phyloP scores from a whole-genome alignment of 2,888 invertebrate genomes.

The Endotricha flammealis region DNA sequence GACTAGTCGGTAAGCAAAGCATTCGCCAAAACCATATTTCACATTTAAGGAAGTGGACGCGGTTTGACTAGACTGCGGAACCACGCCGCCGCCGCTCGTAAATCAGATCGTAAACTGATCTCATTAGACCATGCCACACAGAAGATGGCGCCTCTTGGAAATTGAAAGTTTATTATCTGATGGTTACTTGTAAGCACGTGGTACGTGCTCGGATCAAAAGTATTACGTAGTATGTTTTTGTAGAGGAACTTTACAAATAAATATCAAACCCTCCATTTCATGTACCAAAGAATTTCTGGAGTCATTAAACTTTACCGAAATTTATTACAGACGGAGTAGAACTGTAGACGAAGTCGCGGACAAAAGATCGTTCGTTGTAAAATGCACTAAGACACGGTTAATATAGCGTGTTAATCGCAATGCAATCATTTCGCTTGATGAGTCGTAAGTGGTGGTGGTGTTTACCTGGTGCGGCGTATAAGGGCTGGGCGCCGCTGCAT shows the following conservation, averaged over 20 bases:
- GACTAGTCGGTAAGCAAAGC: background rate
- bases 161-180: slow-evolving; percentile 26
- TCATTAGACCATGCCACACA: slow-evolving; percentile 37
- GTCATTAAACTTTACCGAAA: too few species aligned
- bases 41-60: slow-evolving; percentile 28
- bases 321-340: too few species aligned
- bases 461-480: slow-evolving; percentile 68
- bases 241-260: too few species aligned
- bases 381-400: too few species aligned
- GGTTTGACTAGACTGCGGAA: slow-evolving; percentile 28
- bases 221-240: too few species aligned
- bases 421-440: background rate
- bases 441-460: background rate
- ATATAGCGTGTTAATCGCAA: too few species aligned
- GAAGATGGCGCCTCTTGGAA: slow-evolving; percentile 40
- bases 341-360: too few species aligned
- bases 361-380: too few species aligned
- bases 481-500: slow-evolving; percentile 64
- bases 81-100: slow-evolving; percentile 34
- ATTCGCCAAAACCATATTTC: slow-evolving; percentile 8
- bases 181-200: background rate
- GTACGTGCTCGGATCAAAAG: too few species aligned
- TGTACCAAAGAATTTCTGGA: too few species aligned
- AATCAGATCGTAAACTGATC: slow-evolving; percentile 47
- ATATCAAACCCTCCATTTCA: too few species aligned